Percentiles rank a stretch among this genome's conserved stretches.
phyloP scores from a whole-genome alignment of 1,140 invertebrate species.

The Leptonema lineaticorne region DNA sequence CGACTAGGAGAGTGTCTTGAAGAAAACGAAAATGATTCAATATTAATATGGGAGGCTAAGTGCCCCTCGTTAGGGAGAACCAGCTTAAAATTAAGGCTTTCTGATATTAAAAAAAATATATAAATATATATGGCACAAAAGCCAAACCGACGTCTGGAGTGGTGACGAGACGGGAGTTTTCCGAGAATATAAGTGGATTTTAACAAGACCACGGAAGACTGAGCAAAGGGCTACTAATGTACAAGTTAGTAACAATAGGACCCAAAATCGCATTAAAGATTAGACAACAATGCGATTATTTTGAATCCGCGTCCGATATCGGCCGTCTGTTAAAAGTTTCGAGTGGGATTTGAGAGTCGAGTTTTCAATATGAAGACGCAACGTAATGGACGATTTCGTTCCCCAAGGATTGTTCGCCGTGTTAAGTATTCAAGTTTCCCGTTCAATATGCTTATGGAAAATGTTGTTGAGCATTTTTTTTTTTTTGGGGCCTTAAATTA shows the following conservation, averaged over 20 bases:
- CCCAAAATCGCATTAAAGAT: slow-evolving; percentile 1
- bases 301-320: background rate
- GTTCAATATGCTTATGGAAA: no score
- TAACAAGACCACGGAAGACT: slow-evolving; percentile 26
- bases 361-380: no score
- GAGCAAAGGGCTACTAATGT: slow-evolving; percentile 26
- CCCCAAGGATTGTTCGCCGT: no score
- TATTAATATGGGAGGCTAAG: slow-evolving; percentile 26
- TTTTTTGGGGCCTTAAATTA: no score
- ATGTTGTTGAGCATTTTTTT: no score
- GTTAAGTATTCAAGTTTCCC: no score
- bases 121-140: slow-evolving; percentile 19
- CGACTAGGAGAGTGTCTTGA: background rate
- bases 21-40: slow-evolving; percentile 24
- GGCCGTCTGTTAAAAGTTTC: no score
- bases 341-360: no score
- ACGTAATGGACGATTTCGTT: no score
- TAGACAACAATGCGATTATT: slow-evolving; percentile 5
- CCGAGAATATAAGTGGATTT: slow-evolving; percentile 25
- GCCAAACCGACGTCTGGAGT: slow-evolving; percentile 15
- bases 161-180: background rate
- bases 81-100: slow-evolving; percentile 29
- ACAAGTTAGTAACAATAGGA: background rate
- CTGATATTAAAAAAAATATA: slow-evolving; percentile 25
- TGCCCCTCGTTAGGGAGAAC: slow-evolving; percentile 21